Evolutionary conservation across 2,797 vertebrate genomes (phyloP), one percentile per base, ranked within the genome.

Genomic region (Sparus aurata): DNA sequence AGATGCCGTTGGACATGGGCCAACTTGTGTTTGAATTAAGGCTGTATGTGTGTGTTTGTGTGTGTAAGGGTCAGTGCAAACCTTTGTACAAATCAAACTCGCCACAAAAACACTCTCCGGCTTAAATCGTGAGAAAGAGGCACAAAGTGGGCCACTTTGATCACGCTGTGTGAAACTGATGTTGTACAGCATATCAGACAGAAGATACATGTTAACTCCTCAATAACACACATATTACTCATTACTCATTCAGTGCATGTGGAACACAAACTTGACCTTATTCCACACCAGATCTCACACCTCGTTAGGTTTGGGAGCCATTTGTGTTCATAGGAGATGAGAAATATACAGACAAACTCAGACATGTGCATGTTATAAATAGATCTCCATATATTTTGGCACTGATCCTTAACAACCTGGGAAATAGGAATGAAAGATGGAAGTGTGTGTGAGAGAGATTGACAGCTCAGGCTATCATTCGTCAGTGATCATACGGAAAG

Each of bases 11-110:
- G 72, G 83, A 75, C 2, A 30, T 25, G 49, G n/a, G 43, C 47
- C 78, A 77, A 9, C 63, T 54, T 66, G 41, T 66, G 69, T 73
- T 38, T 73, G 41, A 71, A 54, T 53, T 17, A 67, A 22, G 34
- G 34, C 0, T 74, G 43, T 59, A 12, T 75, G 25, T 50, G 8
- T 49, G 49, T 73, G 62, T 70, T 57, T 81, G 55, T 74, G 54
- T 66, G 34, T 81, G 43, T 69, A 22, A 60, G 30, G 27, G 61
- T 62, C 23, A 55, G 25, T 62, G 34, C 59, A 8, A 16, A 6
- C 63, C 16, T 83, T 23, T 50, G 46, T 69, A 55, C 12, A 38
- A 38, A 38, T 38, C 38, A 38, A 38, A 38, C 38, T 38, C 10
- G 38, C 38, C 38, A 9, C 38, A 38, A 38, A 38, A 38, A 11